Percentiles rank a stretch among this genome's conserved stretches.
These are phyloP conservation scores for Anoplolepis gracilipes DNA, from an alignment of 1,140 invertebrate genomes.

Conservation along the genomic window DNA sequence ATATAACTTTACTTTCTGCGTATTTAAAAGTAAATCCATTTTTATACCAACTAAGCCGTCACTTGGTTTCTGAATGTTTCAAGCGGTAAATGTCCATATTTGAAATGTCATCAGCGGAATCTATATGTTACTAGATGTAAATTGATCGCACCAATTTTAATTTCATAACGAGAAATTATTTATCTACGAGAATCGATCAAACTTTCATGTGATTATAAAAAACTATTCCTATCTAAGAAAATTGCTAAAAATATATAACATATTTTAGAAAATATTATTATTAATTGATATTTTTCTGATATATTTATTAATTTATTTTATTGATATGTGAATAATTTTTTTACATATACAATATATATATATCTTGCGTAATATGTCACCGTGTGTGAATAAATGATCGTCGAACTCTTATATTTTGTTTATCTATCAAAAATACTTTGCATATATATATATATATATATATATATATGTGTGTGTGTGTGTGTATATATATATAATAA, in stretches of 20 bases:
- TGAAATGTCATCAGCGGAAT: not conserved
- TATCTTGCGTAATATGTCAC: no score
- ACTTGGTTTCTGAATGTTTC: constrained; percentile 13
- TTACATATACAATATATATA: no score
- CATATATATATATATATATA: no score
- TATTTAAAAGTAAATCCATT: constrained; percentile 36
- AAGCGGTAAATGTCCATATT: not conserved
- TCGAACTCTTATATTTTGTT: no score
- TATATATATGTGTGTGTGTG: no score
- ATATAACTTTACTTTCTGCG: not conserved
- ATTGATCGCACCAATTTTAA: constrained; percentile 33
- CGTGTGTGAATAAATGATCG: no score
- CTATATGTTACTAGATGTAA: not conserved
- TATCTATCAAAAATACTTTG: no score
- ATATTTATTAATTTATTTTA: no score
- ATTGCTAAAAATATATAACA: constrained; percentile 7
- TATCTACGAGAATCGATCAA: not conserved
- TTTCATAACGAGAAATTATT: not conserved
- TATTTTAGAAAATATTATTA: not conserved
- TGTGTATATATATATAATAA: not conserved
- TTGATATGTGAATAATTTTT: no score
- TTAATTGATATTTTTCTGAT: no score
- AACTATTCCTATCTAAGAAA: not conserved
- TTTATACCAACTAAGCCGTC: not conserved
- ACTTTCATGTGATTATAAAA: not conserved